Conservation (phyloP, 2,888 invertebrate species). For the Eupsilia transversa region DNA sequence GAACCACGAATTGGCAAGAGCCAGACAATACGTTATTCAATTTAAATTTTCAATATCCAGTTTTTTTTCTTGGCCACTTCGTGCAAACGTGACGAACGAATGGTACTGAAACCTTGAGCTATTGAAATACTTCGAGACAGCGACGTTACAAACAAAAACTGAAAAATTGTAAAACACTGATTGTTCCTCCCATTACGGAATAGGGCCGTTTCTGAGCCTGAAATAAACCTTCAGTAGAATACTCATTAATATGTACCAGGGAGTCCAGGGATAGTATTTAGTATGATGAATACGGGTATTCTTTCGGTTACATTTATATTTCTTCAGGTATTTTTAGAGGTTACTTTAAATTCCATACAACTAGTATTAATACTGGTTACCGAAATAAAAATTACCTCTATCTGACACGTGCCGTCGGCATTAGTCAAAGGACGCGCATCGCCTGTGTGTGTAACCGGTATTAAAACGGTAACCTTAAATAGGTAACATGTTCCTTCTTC, state of each 20-base stretch:
- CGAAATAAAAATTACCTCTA: too few relatives aligned
- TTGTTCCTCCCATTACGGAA: not conserved
- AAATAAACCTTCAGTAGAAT: not conserved
- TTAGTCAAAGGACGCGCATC: too few relatives aligned
- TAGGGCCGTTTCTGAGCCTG: not conserved
- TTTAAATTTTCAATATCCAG: slow-evolving; percentile 22
- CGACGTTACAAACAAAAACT: not conserved
- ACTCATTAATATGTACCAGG: not conserved
- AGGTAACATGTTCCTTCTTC: too few relatives aligned
- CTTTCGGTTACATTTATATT: too few relatives aligned
- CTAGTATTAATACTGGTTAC: too few relatives aligned
- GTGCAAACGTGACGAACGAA: slow-evolving; percentile 33
- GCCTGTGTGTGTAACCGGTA: too few relatives aligned
- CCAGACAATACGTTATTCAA: slow-evolving; percentile 14
- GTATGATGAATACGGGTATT: too few relatives aligned
- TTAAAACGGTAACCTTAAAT: too few relatives aligned
- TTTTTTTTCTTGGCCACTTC: slow-evolving; percentile 21
- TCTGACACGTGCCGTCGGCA: too few relatives aligned
- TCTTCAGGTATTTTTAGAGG: too few relatives aligned
- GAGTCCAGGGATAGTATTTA: too few relatives aligned
- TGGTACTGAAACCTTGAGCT: slow-evolving; percentile 35
- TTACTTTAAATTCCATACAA: too few relatives aligned
- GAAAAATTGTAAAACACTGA: not conserved
- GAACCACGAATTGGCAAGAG: not conserved
- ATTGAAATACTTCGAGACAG: not conserved